Evolutionary conservation across 2,797 vertebrate species (phyloP), one percentile per base, ranked within the genome.

Genomic region (Momotus momota): DNA sequence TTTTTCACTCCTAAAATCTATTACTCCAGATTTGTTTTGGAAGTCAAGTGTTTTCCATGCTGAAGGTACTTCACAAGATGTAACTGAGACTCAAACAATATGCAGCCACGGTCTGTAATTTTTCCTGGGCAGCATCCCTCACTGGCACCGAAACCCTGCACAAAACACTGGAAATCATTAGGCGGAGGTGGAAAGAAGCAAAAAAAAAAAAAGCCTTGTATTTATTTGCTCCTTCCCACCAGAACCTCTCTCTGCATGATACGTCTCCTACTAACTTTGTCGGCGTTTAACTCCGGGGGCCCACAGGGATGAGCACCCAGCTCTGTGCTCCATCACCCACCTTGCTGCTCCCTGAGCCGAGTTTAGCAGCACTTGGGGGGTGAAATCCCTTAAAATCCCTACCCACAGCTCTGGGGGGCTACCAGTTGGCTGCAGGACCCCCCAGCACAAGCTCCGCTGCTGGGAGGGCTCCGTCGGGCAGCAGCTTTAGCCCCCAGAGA

Each of bases 1-100:
- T 91, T 97, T 77, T 45, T 66, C 87, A 21, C 94, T 62, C 86
- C 88, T 66, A 20, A 70, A 73, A 96, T 55, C 94, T 91, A 48
- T 79, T 85, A 8, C 62, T 57, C n/a, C 58, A 25, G 40, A 19
- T 52, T 33, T 49, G 74, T 61, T 49, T 31, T 60, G 29, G 71
- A 71, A 70, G 33, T 19, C 73, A 14, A 72, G 66, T 6, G 41
- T 65, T 93, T 61, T 43, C 92, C 51, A 6, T 7, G 55, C 66
- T 35, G 27, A 4, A 58, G 80, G 51, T 55, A 91, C 80, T 62
- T 66, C 61, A 4, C 23, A 62, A 84, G 95, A 51, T 46, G 61
- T 21, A 55, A 80, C 65, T 5, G 27, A 81, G 82, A 23, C 41
- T 35, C 6, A 2, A 86, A 43, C 26, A 61, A 45, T 6, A 33